phyloP scores from a whole-genome alignment of 2,113 vertebrate genomes.

The Nanorana parkeri region DNA sequence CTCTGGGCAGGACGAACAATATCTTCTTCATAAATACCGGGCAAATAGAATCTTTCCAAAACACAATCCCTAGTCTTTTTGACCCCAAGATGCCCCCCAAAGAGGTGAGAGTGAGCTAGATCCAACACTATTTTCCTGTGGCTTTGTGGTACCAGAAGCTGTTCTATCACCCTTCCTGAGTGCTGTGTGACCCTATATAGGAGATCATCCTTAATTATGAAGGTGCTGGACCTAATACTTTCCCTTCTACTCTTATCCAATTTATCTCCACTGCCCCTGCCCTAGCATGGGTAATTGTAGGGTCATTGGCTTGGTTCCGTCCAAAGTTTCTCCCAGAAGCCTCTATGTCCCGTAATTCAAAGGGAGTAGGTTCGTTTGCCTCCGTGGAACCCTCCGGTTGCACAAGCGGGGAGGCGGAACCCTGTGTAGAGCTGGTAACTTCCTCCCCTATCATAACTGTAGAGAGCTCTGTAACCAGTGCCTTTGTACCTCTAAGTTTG shows the following conservation, averaged over 20 bases:
- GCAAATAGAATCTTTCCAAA: not conserved
- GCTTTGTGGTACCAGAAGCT: too few species aligned
- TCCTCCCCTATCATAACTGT: not conserved
- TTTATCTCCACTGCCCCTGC: not conserved
- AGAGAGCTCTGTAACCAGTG: not conserved
- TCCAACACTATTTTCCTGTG: not conserved
- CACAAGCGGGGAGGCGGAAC: not conserved
- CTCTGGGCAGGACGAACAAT: too few species aligned
- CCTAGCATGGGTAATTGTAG: not conserved
- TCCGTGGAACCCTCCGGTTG: not conserved
- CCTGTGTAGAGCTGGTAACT: not conserved
- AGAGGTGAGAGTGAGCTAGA: not conserved
- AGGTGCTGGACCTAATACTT: not conserved
- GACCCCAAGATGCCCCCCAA: not conserved
- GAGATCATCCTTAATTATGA: not conserved
- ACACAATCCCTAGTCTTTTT: not conserved
- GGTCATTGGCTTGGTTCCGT: not conserved
- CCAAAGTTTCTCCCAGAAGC: too few species aligned
- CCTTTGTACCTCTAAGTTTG: too few species aligned
- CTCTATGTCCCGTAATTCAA: not conserved
- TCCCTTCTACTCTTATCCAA: not conserved
- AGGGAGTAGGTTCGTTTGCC: not conserved
- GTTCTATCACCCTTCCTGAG: too few species aligned
- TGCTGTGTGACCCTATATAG: not conserved
- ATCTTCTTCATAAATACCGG: not conserved